These are phyloP conservation scores for Netelia fuscicornis DNA, from an alignment of 2,888 invertebrate genomes.

Conservation along the genomic window DNA sequence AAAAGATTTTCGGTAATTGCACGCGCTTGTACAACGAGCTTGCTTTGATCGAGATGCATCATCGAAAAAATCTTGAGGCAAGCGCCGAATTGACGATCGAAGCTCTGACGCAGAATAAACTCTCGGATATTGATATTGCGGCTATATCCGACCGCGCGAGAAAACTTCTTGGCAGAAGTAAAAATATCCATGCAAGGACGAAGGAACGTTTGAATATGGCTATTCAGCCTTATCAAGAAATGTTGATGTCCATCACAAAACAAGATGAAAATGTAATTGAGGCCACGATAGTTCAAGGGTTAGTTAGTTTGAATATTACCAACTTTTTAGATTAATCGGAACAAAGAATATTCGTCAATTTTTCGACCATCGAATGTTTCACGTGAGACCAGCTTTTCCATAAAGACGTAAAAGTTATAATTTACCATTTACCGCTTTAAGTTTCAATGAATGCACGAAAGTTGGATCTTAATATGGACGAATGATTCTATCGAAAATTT, in stretches of 20 bases:
- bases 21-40: slow-evolving; percentile 79
- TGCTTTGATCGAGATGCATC: slow-evolving; percentile 79
- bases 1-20: slow-evolving; percentile 70
- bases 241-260: slow-evolving; percentile 28
- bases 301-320: slow-evolving; percentile 57
- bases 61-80: slow-evolving; percentile 75
- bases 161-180: slow-evolving; percentile 74
- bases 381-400: not conserved
- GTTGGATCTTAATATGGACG: too few species aligned
- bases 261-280: slow-evolving; percentile 61
- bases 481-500: too few species aligned
- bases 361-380: not conserved
- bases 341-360: too few species aligned
- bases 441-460: too few species aligned
- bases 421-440: not conserved
- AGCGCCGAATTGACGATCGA: slow-evolving; percentile 74
- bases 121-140: slow-evolving; percentile 74
- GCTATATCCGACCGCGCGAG: slow-evolving; percentile 75
- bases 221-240: slow-evolving; percentile 27
- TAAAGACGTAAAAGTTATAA: slow-evolving; percentile 14
- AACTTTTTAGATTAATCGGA: not conserved
- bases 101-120: slow-evolving; percentile 70
- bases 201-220: slow-evolving; percentile 66
- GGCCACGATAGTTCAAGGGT: slow-evolving; percentile 69
- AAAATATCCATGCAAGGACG: slow-evolving; percentile 69